These are phyloP conservation scores for Agrochola macilenta DNA, from an alignment of 2,888 invertebrate species.

Conservation along the genomic window DNA sequence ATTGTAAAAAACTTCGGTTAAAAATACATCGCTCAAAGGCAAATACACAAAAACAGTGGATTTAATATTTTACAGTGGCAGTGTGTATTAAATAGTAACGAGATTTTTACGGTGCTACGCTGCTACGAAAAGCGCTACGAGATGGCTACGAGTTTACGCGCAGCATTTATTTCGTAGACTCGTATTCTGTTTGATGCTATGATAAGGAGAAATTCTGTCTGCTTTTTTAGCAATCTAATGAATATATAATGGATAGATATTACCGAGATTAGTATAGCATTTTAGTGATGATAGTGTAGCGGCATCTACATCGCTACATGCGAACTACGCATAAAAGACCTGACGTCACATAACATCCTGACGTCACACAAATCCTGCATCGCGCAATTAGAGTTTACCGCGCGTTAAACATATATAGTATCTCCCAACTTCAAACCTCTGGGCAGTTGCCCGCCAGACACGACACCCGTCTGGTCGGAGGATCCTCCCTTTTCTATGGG, in stretches of 20 bases:
- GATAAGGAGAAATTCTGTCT: neutral
- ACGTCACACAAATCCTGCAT: too few relatives aligned
- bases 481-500: too few relatives aligned
- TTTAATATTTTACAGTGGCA: neutral
- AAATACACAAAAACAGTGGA: neutral
- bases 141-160: slow-evolving; percentile 41
- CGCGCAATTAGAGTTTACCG: too few relatives aligned
- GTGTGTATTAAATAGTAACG: slow-evolving; percentile 14
- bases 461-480: too few relatives aligned
- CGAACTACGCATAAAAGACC: too few relatives aligned
- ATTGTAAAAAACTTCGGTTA: slow-evolving; percentile 19
- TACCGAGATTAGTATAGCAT: neutral
- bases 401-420: too few relatives aligned
- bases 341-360: too few relatives aligned
- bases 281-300: neutral
- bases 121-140: slow-evolving; percentile 52
- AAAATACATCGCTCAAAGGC: slow-evolving; percentile 22
- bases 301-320: too few relatives aligned
- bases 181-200: slow-evolving; percentile 10
- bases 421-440: too few relatives aligned
- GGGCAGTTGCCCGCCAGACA: too few relatives aligned
- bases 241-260: neutral
- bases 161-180: slow-evolving; percentile 2
- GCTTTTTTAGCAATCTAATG: neutral
- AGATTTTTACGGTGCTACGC: slow-evolving; percentile 43